These are phyloP conservation scores for Chymomyza amoena DNA, from an alignment of 2,888 invertebrate species.

Conservation along the genomic window DNA sequence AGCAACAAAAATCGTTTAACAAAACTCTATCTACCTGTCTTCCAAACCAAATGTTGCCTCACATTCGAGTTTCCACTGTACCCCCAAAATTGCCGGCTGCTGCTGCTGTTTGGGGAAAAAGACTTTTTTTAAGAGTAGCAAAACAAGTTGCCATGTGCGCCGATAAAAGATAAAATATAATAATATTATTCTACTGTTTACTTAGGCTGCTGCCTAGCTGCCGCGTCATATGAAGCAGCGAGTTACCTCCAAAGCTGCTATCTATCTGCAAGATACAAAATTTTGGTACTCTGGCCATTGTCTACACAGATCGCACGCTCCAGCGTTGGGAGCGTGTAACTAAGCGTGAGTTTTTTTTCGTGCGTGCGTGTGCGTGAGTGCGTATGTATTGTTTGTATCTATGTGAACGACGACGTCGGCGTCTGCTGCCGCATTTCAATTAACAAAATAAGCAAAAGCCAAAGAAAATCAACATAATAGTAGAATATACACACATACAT, in stretches of 20 bases:
- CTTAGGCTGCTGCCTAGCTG: background rate
- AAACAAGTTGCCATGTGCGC: slow-evolving; percentile 1
- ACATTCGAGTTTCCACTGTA: no score
- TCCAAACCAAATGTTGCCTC: no score
- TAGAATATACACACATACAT: slow-evolving; percentile 27
- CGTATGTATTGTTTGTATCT: slow-evolving; percentile 18
- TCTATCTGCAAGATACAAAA: slow-evolving; percentile 32
- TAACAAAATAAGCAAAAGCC: slow-evolving; percentile 61
- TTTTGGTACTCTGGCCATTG: slow-evolving; percentile 18
- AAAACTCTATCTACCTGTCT: no score
- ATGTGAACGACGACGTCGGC: slow-evolving; percentile 28
- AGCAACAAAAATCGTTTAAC: no score
- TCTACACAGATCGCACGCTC: slow-evolving; percentile 1
- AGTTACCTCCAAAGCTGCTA: slow-evolving; percentile 3
- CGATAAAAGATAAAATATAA: background rate
- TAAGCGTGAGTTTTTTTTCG: background rate
- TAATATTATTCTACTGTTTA: background rate
- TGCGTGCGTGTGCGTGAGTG: slow-evolving; percentile 14
- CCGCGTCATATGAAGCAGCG: background rate
- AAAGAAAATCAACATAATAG: slow-evolving; percentile 44
- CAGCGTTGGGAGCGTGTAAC: background rate
- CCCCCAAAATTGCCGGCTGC: background rate
- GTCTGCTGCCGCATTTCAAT: slow-evolving; percentile 63
- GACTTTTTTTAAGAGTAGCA: background rate
- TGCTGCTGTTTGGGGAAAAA: no score